Percentiles rank a stretch among this genome's conserved stretches.
Evolutionary conservation across 2,797 vertebrate species (phyloP).

Genomic region (Balearica regulorum): DNA sequence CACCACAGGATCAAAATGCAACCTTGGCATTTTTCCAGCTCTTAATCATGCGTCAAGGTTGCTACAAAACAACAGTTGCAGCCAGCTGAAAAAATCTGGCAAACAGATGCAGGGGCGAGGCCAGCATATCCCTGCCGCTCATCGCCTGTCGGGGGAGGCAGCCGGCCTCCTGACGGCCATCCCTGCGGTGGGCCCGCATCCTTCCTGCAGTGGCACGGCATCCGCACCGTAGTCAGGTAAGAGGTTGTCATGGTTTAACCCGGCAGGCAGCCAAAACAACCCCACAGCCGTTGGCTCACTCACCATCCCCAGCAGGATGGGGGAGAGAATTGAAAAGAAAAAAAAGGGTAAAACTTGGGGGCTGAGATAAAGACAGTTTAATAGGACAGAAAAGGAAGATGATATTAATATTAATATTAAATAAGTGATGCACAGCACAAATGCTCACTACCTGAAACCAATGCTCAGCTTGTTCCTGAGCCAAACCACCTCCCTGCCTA

Average conservation of each 20-base stretch:
- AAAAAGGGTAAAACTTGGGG: too few relatives aligned
- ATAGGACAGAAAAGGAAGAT: too few relatives aligned
- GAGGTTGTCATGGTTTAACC: background rate
- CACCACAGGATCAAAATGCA: background rate
- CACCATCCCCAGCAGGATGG: too few relatives aligned
- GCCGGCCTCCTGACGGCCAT: accelerated
- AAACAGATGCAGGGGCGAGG: background rate
- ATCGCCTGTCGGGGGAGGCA: background rate
- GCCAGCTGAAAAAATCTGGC: background rate
- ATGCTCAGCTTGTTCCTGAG: too few relatives aligned
- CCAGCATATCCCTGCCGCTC: background rate
- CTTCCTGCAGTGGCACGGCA: accelerated
- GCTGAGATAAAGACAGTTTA: too few relatives aligned
- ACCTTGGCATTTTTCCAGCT: background rate
- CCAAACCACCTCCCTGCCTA: too few relatives aligned
- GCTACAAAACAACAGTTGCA: background rate
- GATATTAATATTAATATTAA: too few relatives aligned
- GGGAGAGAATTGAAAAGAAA: too few relatives aligned
- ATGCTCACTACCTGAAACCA: too few relatives aligned
- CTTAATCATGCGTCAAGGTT: background rate
- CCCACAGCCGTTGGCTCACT: too few relatives aligned
- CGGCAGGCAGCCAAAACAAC: too few relatives aligned
- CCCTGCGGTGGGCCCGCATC: accelerated
- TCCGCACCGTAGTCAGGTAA: background rate
- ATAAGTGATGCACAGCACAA: too few relatives aligned